Percentiles rank a stretch among this genome's conserved stretches.
phyloP scores from a whole-genome alignment of 2,888 invertebrate species.

The Rhogogaster chlorosoma region DNA sequence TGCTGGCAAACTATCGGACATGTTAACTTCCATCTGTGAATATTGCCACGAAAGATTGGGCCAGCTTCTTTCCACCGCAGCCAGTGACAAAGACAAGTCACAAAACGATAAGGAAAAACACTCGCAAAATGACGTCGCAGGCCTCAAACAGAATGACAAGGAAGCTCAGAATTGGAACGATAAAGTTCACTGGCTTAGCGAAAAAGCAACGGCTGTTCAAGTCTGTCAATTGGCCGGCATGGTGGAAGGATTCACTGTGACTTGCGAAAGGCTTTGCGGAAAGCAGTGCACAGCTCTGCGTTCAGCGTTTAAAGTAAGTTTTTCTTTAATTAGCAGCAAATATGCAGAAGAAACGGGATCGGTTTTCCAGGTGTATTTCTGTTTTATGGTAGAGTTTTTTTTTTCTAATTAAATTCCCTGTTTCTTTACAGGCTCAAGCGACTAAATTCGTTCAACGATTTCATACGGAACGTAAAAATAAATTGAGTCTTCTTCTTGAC shows the following conservation, averaged over 20 bases:
- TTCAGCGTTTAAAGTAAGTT: slow-evolving; percentile 85
- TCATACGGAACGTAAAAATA: slow-evolving; percentile 92
- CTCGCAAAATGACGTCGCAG: slow-evolving; percentile 60
- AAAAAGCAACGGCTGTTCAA: slow-evolving; percentile 87
- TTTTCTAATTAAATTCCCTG: neutral
- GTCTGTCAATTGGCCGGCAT: slow-evolving; percentile 88
- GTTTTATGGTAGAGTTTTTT: neutral
- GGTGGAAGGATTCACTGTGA: slow-evolving; percentile 88
- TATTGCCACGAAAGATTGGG: slow-evolving; percentile 96
- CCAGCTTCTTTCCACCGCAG: slow-evolving; percentile 90
- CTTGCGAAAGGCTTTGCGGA: slow-evolving; percentile 88
- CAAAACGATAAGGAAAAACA: slow-evolving; percentile 70
- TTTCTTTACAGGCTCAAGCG: slow-evolving; percentile 83
- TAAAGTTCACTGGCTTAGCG: slow-evolving; percentile 81
- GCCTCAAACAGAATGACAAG: slow-evolving; percentile 58
- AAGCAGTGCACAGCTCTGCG: slow-evolving; percentile 89
- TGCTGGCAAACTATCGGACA: slow-evolving; percentile 86
- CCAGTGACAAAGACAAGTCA: slow-evolving; percentile 81
- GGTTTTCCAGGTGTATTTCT: slow-evolving; percentile 3
- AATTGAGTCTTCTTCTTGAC: slow-evolving; percentile 91
- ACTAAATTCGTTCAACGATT: slow-evolving; percentile 95
- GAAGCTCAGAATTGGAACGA: slow-evolving; percentile 64
- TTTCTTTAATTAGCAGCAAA: slow-evolving; percentile 32
- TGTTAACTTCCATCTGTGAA: slow-evolving; percentile 91
- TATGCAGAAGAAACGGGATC: neutral